Evolutionary conservation across 2,888 invertebrate genomes (phyloP), one percentile per base, ranked within the genome.

Genomic region (Apamea sordens): DNA sequence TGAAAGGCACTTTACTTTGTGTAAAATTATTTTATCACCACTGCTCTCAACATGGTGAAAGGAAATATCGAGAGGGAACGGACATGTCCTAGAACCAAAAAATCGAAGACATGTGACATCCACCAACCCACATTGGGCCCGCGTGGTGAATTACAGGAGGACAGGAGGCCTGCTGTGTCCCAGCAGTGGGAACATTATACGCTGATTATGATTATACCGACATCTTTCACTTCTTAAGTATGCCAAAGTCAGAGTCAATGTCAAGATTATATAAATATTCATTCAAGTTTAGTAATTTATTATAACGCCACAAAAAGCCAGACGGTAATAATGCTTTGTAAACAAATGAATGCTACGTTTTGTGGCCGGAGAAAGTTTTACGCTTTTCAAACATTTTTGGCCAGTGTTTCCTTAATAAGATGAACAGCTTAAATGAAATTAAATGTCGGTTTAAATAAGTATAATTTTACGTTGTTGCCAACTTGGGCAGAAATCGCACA

Each of bases 181-280:
- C 53, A 8, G 21, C 21, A 53, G 53, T 53, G 53, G 53, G 21
- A 7, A 53, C 7, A 21, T 56, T 10, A 53, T 10, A 10, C 3
- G 24, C 53, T 53, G 21, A 24, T 53, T 53, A 53, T 24, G 21
- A 0, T 53, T 53, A 53, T 50, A 0, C 50, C 18, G 61, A 21
- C 18, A 15, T 71, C 41, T 85, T 85, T 75, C 79, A 76, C 67
- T 79, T 64, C n/a, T 13, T 13, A 79, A 76, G 82, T 81, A 64
- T 68, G 74, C 72, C 74, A 82, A 64, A 59, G 44, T 50, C 73
- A 28, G 56, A 70, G 64, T 75, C 73, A 84, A 76, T 69, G 82
- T 73, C 71, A 61, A 74, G 32, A 79, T 64, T 24, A 36, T 64
- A 36, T 82, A 73, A 85, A 82, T 84, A 85, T 81, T 78, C 50